Evolutionary conservation across 2,113 vertebrate species (phyloP), one percentile per base, ranked within the genome.

Genomic region (Lagopus leucura): DNA sequence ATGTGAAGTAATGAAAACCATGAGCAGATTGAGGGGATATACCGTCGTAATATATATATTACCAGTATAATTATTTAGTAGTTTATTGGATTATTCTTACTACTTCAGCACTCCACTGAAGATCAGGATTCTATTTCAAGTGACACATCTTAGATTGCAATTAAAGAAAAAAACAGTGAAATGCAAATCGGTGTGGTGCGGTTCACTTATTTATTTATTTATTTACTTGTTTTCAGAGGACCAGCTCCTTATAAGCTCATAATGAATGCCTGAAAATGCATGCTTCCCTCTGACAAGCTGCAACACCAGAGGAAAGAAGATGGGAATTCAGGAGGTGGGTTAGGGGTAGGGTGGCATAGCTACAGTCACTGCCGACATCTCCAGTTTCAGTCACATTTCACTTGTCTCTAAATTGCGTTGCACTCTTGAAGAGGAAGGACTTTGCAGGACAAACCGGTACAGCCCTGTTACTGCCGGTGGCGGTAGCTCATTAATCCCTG

Each of bases 401-500:
- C 21, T 58, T n/a, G 19, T 34, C 10, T 81, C 8, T 48, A 24
- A 66, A 85, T 45, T 0, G 1, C n/a, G 27, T 54, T 17, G 15
- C 4, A 32, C 11, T 47, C 13, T 30, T 66, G 34, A 78, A 19
- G 7, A 8, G 1, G 12, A 81, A 67, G 13, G 18, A 40, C 8
- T 63, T 43, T 57, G 18, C 11, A 55, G 28, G 5, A 58, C 16
- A 82, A 54, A 63, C 21, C 32, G 10, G 3, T 45, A n/a, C 9
- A 34, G 6, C 11, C 10, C 18, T 24, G 30, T 10, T 10, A 78
- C 27, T 24, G 34, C 18, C 2, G 43, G 28, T 8, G 6, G 12
- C 40, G 76, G 7, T 0, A 2, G 5, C 7, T 22, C 20, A 20
- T 6, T 13, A 24, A 36, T n/a, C 22, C 14, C 10, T 30, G 66